Evolutionary conservation across 1,140 invertebrate species (phyloP), one percentile per base, ranked within the genome.

Genomic region (Sarcophaga bullata): DNA sequence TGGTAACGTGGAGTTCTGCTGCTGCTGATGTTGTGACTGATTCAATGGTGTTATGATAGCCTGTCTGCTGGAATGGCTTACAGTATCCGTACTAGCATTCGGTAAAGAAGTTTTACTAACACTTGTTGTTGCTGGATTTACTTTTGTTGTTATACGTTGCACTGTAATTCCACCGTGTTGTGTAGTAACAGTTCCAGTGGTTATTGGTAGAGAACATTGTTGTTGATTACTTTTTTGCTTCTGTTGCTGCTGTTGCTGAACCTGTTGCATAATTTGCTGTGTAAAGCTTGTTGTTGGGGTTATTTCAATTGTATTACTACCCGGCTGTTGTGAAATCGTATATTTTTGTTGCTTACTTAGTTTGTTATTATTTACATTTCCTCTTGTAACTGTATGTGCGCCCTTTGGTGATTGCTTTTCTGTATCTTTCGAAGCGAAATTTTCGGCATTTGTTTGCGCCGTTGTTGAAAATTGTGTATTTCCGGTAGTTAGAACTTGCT

Each of bases 101-200:
- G 11, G 1, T n/a, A n/a, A n/a, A n/a, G 58, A 8, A 17, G 58
- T 19, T 68, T n/a, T 9, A 37, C 4, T 37, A 37, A 37, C 1
- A 8, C n/a, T 25, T 19, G 62, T 68, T 68, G 62, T n/a, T 25
- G 62, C n/a, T 8, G 62, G n/a, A 68, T 68, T 68, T 1, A 73
- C 9, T 49, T 83, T 86, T 8, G 85, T 86, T 48, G 86, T 87
- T 6, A 90, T 84, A 8, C 88, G 85, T 50, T 90, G 88, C 52
- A 89, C 85, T 11, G 87, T 84, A n/a, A 86, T 82, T 52, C 85
- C 86, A 15, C 81, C 52, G 6, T 81, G 75, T 25, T 82, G 54
- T 73, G 52, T 86, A 83, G 17, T 47, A 78, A 80, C 25, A n/a
- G 81, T 82, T 37, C 8, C 80, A 37, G 47, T 47, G 9, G 48